Conservation (phyloP, 2,888 invertebrate species). For the Chloroclysta siterata region DNA sequence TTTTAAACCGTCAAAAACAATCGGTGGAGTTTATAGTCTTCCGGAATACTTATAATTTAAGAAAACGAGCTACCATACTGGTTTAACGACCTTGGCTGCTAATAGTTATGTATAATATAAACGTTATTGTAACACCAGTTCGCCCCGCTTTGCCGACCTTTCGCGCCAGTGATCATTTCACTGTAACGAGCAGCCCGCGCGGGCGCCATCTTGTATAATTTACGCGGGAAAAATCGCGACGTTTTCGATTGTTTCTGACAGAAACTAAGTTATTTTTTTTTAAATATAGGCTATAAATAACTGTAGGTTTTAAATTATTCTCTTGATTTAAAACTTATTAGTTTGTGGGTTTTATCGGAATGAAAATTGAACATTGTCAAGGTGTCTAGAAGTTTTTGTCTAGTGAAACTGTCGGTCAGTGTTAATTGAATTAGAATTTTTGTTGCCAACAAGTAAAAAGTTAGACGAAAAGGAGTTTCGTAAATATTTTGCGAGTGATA, state of each 20-base stretch:
- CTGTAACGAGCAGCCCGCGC: conserved; percentile 63
- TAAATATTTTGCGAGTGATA: conserved; percentile 11
- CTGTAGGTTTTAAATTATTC: too few relatives aligned
- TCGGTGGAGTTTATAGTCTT: background rate
- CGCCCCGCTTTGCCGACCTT: conserved; percentile 63
- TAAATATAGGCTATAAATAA: too few relatives aligned
- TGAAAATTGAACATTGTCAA: background rate
- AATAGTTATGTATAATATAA: conserved; percentile 35
- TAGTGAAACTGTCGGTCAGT: conserved; percentile 1
- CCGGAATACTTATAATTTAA: conserved; percentile 34
- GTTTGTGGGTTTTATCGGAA: too few relatives aligned
- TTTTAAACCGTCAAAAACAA: too few relatives aligned
- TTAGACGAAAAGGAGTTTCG: conserved; percentile 7
- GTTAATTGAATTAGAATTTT: background rate
- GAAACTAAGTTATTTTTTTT: background rate
- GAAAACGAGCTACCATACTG: conserved; percentile 29
- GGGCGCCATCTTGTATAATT: conserved; percentile 41
- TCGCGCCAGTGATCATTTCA: conserved; percentile 71
- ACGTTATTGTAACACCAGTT: conserved; percentile 37
- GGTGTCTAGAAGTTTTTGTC: background rate
- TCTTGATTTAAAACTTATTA: too few relatives aligned
- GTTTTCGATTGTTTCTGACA: background rate
- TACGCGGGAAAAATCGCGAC: conserved; percentile 31
- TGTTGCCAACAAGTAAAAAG: conserved; percentile 7
- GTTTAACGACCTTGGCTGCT: conserved; percentile 35